phyloP scores from a whole-genome alignment of 2,797 vertebrate species.

The Enteromius paludinosus region DNA sequence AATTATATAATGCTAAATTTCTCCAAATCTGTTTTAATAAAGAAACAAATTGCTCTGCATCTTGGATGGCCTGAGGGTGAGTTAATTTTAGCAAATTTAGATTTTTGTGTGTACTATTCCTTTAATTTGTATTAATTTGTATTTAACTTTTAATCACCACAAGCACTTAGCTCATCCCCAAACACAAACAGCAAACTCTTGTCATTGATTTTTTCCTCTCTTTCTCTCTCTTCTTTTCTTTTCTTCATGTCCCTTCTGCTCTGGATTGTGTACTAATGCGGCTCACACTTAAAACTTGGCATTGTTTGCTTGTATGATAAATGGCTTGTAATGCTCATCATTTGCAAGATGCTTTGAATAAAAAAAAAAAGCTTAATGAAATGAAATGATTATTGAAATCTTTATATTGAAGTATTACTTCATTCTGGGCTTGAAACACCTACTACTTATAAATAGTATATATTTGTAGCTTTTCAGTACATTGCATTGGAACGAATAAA shows the following conservation, averaged over 20 bases:
- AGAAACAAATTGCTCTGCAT: not conserved
- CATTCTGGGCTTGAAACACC: not conserved
- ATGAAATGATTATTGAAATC: not conserved
- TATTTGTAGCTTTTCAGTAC: not conserved
- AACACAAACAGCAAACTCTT: not conserved
- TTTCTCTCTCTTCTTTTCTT: too few relatives aligned
- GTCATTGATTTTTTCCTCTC: not conserved
- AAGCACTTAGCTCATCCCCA: not conserved
- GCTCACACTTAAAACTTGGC: not conserved
- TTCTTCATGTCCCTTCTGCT: not conserved
- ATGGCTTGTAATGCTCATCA: not conserved
- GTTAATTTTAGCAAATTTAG: not conserved
- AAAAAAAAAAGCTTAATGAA: not conserved
- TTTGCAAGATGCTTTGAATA: constrained; percentile 12
- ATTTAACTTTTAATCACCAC: not conserved
- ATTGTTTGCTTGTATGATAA: constrained; percentile 8
- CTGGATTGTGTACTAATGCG: not conserved
- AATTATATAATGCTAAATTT: not conserved
- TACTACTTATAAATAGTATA: not conserved
- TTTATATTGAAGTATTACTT: not conserved
- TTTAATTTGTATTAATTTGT: not conserved
- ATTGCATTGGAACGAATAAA: not conserved
- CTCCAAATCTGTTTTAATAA: not conserved
- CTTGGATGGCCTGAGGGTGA: not conserved
- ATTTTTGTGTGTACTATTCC: not conserved